Percentiles rank a stretch among this genome's conserved stretches.
Conservation (phyloP, 2,888 invertebrate species). For the Pollenia griseotomentosa region DNA sequence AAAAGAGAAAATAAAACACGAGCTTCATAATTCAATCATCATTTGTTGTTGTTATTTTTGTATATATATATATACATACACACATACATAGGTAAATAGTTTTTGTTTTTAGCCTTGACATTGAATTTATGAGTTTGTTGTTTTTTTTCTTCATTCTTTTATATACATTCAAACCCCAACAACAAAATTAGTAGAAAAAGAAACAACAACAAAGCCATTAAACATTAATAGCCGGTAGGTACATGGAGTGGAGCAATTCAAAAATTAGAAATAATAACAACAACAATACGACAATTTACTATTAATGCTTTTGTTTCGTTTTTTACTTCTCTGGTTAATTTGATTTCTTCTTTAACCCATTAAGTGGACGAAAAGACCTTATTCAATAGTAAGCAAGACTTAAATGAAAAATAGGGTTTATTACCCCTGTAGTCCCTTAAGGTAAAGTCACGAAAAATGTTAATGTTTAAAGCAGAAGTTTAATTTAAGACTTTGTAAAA, state of each 20-base stretch:
- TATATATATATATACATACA: background rate
- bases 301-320: conserved; percentile 29
- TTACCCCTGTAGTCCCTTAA: too few species aligned
- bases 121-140: conserved; percentile 65
- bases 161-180: background rate
- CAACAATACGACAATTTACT: conserved; percentile 26
- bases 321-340: background rate
- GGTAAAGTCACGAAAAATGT: too few species aligned
- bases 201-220: conserved; percentile 32
- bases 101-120: conserved; percentile 69
- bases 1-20: conserved; percentile 34
- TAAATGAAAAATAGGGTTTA: too few species aligned
- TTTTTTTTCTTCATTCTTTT: conserved; percentile 11
- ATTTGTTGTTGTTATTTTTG: conserved; percentile 7
- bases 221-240: conserved; percentile 23
- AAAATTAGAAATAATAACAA: conserved; percentile 27
- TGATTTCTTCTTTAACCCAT: conserved; percentile 34
- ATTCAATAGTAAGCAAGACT: too few species aligned
- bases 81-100: background rate
- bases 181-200: conserved; percentile 28
- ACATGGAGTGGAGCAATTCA: conserved; percentile 42
- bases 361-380: background rate
- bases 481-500: too few species aligned
- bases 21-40: conserved; percentile 24
- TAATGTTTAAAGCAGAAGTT: too few species aligned